Evolutionary conservation across 2,113 vertebrate species (phyloP).

Genomic region (Rhabdomys dilectus): DNA sequence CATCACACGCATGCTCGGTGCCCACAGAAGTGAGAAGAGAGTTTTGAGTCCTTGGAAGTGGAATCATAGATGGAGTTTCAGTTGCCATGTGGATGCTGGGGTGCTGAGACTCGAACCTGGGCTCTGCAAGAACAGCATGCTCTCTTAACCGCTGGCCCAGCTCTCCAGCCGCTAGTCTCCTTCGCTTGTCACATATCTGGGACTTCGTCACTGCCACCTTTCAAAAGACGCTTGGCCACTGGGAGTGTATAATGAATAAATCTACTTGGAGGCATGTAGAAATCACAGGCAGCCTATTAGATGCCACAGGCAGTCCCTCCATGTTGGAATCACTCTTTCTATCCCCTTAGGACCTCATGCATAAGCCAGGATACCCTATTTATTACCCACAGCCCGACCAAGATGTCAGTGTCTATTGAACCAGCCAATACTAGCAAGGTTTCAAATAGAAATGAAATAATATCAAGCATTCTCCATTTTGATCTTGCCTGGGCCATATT

Average conservation of each 20-base stretch:
- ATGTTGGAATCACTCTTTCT: background rate
- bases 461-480: background rate
- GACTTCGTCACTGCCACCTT: background rate
- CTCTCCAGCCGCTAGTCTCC: background rate
- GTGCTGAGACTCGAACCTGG: background rate
- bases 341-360: background rate
- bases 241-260: background rate
- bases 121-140: background rate
- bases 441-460: background rate
- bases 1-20: background rate
- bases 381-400: too few species aligned
- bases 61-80: background rate
- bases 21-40: background rate
- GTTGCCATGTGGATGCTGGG: background rate
- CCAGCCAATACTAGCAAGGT: background rate
- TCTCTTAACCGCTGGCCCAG: background rate
- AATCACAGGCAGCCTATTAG: background rate
- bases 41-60: background rate
- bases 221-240: too few species aligned
- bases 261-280: background rate
- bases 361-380: background rate
- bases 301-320: background rate
- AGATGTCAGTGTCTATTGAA: background rate
- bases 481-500: background rate
- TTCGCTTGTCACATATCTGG: background rate